Evolutionary conservation across 2,113 vertebrate genomes (phyloP), one percentile per base, ranked within the genome.

Genomic region (Mustela nigripes): DNA sequence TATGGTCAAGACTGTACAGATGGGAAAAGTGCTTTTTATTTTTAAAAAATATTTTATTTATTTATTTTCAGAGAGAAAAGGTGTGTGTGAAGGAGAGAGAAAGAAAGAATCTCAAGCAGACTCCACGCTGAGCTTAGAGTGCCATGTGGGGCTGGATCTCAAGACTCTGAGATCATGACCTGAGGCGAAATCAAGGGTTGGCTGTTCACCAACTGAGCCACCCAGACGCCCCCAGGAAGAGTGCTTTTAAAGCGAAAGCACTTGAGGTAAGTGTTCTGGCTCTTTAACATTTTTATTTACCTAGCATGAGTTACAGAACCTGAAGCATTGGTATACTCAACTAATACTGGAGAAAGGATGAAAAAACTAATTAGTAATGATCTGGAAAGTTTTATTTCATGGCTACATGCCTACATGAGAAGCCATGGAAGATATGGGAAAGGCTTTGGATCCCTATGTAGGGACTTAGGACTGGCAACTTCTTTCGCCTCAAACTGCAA

Each of bases 401-500:
- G 26, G 16, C 19, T 45, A 11, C 0, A 6, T 79, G 26, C 21
- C 19, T 45, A 11, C 0, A 6, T 36, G 60, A 31, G 24, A 91
- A 14, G 28, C 28, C 48, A 48, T 16, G 18, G 39, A 50, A 69
- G n/a, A 12, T 14, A 73, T 10, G 26, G 45, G 42, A 42, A 60
- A 74, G 45, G 31, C 10, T 50, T 58, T n/a, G 58, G 24, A 45
- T 53, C 10, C n/a, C 14, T 24, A 58, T 7, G 0, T 45, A 15
- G 4, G 14, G 62, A 10, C 22, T 89, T 50, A 11, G 36, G 81
- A 28, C 15, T 67, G 26, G 28, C 45, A 45, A 50, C 42, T 56
- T 81, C 58, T 84, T 89, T 95, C 53, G 36, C 83, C 65, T 95
- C 28, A 86, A 86, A 73, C 73, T 86, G 28, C 71, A 94, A 96